These are phyloP conservation scores for Eubasilissa regina DNA, from an alignment of 1,140 invertebrate species.

Conservation along the genomic window DNA sequence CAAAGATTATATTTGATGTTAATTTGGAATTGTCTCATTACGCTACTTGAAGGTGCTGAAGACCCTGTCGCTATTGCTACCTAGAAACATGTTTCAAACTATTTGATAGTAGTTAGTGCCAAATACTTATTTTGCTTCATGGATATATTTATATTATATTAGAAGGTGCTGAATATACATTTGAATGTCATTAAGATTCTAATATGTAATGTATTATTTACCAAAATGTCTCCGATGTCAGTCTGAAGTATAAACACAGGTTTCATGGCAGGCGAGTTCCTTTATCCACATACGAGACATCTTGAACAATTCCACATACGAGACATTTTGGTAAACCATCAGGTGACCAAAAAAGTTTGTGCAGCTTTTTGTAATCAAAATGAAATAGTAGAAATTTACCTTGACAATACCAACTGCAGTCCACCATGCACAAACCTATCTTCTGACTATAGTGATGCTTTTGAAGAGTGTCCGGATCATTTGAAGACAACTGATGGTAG, in stretches of 20 bases:
- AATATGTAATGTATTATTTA: background rate
- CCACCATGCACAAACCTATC: no score
- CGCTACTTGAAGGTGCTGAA: conserved; percentile 5
- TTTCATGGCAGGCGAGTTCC: no score
- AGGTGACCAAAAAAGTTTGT: background rate
- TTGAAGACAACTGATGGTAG: no score
- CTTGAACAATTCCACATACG: background rate
- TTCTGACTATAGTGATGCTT: no score
- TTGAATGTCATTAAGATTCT: background rate
- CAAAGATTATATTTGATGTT: conserved; percentile 8
- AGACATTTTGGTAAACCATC: background rate
- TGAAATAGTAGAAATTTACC: no score
- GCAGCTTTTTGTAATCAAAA: background rate
- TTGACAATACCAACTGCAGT: no score
- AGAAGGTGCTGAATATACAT: background rate
- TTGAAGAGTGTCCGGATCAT: no score
- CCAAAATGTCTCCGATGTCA: no score
- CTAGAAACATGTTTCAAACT: conserved; percentile 20
- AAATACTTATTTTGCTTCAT: conserved; percentile 25
- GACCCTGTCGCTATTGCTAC: background rate
- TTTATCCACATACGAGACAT: no score
- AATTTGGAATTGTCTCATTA: conserved; percentile 11
- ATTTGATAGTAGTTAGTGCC: conserved; percentile 22
- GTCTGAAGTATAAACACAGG: no score
- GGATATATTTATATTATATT: conserved; percentile 1